Evolutionary conservation across 2,888 invertebrate species (phyloP).

Genomic region (Andrena praecox): DNA sequence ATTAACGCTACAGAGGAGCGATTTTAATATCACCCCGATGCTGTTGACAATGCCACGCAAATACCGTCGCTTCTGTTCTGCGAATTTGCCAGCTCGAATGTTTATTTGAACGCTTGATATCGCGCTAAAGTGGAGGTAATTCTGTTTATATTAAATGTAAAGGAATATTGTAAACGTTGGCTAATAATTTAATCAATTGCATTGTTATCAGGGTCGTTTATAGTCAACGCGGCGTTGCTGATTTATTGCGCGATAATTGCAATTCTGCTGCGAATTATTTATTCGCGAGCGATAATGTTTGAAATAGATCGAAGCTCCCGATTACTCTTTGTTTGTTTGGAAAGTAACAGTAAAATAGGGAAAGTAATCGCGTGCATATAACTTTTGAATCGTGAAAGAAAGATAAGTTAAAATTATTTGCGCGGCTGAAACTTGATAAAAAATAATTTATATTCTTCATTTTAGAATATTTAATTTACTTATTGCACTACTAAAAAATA

Average conservation of each 20-base stretch:
- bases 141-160: background rate
- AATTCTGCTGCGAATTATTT: background rate
- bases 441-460: too few relatives aligned
- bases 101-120: conserved; percentile 17
- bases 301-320: background rate
- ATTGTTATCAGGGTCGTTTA: background rate
- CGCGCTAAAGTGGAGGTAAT: background rate
- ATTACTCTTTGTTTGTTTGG: background rate
- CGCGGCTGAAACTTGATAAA: too few relatives aligned
- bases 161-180: background rate
- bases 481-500: too few relatives aligned
- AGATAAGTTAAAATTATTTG: too few relatives aligned
- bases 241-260: background rate
- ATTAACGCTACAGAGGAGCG: conserved; percentile 12
- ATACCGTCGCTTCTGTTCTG: background rate
- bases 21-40: conserved; percentile 23
- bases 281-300: background rate
- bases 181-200: background rate
- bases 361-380: too few relatives aligned
- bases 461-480: too few relatives aligned
- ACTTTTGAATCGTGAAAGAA: too few relatives aligned
- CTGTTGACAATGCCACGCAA: conserved; percentile 5
- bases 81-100: conserved; percentile 15
- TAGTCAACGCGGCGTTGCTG: background rate
- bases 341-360: too few relatives aligned